phyloP scores from a whole-genome alignment of 1,140 invertebrate species.

The Achroia grisella region DNA sequence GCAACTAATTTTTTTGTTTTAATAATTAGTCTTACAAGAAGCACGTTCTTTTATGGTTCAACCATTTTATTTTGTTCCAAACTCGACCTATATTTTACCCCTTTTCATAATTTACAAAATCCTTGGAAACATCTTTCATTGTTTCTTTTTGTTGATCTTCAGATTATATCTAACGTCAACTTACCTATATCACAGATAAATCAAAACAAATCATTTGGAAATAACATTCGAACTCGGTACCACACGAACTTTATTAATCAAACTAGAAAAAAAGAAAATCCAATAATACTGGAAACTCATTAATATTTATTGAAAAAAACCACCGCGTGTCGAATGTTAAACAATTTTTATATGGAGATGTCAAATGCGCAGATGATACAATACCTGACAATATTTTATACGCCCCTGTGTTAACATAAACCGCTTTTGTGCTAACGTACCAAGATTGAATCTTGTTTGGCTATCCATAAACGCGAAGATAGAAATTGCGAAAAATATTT shows the following conservation, averaged over 20 bases:
- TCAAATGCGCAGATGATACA: slow-evolving; percentile 50
- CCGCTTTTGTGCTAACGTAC: slow-evolving; percentile 8
- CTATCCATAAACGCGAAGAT: not conserved
- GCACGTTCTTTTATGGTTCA: no score
- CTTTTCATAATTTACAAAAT: no score
- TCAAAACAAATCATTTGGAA: not conserved
- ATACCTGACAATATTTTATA: slow-evolving; percentile 12
- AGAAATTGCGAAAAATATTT: slow-evolving; percentile 9
- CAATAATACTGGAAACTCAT: slow-evolving; percentile 50
- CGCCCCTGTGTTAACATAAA: slow-evolving; percentile 2
- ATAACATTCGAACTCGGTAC: not conserved
- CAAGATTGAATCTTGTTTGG: slow-evolving; percentile 10
- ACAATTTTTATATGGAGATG: slow-evolving; percentile 58
- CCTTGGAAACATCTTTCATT: no score
- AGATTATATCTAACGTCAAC: not conserved
- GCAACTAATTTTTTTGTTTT: no score
- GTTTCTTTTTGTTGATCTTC: no score
- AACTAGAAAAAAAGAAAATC: slow-evolving; percentile 37
- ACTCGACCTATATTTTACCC: no score
- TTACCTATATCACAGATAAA: not conserved
- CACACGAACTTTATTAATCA: slow-evolving; percentile 59
- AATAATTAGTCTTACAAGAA: no score
- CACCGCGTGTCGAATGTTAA: slow-evolving; percentile 53
- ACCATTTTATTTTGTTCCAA: no score
- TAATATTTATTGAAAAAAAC: slow-evolving; percentile 70